Evolutionary conservation across 2,888 invertebrate species (phyloP), one percentile per base, ranked within the genome.

Genomic region (Piscicola geometra): DNA sequence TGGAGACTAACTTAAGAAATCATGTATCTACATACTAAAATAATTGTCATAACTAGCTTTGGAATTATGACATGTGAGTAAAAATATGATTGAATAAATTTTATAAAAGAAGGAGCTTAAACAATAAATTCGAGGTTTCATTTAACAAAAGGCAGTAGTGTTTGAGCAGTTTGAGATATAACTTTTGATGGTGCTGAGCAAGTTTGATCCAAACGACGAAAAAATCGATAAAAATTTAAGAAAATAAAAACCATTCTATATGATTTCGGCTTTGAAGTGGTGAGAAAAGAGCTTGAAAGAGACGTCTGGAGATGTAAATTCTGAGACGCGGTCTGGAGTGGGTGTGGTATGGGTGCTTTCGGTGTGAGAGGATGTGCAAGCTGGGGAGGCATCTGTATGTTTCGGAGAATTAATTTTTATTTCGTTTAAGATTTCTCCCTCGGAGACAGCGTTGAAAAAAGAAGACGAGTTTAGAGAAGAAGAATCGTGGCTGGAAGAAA

Each of bases 251-350:
- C n/a, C n/a, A n/a, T n/a, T 41, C 41, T 71, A 33, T 52, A 77
- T 56, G 33, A 71, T 75, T 68, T 77, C 77, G 9, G 77, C 47
- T 68, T 77, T 77, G 70, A 77, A 77, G 25, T 75, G 73, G n/a
- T 71, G 75, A 15, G 72, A 35, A 21, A 69, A 69, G 33, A 68
- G 25, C 70, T 77, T 76, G 66, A 67, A 76, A 28, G 76, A 30
- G 21, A 60, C 71, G 66, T 71, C 70, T 3, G 66, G n/a, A 0
- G 71, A 71, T 32, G 25, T 36, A 25, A 32, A 35, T 18, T 60
- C 71, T 0, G 28, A 25, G 5, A 15, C 0, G 2, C 36, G n/a
- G 30, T n/a, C 41, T 28, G 30, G n/a, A 30, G 1, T 50, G 9
- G 5, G 64, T 12, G 25, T 64, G 64, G 9, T 9, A 30, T 5